phyloP scores from a whole-genome alignment of 1,140 invertebrate genomes.

The Zaprionus davidi region DNA sequence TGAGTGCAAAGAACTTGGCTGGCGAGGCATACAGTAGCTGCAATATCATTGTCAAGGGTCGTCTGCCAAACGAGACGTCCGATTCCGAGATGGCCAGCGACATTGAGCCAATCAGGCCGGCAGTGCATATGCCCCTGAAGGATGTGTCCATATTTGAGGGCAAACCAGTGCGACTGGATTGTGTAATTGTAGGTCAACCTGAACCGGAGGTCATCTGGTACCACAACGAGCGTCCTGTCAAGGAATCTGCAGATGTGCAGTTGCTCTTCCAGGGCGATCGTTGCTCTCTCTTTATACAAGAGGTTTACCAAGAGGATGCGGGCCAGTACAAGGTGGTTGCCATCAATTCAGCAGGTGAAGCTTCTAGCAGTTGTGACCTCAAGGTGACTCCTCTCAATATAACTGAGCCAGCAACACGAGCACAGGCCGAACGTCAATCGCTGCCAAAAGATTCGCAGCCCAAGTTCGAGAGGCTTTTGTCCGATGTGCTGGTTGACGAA shows the following conservation, averaged over 20 bases:
- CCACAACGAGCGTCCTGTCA: constrained; percentile 92
- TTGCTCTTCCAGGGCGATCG: constrained; percentile 92
- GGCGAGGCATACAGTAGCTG: constrained; percentile 88
- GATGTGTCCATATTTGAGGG: constrained; percentile 90
- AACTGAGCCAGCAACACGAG: constrained; percentile 70
- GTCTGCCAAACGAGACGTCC: constrained; percentile 89
- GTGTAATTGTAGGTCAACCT: constrained; percentile 92
- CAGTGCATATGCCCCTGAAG: constrained; percentile 89
- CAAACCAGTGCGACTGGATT: constrained; percentile 89
- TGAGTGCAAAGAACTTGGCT: constrained; percentile 87
- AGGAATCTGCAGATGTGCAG: constrained; percentile 92
- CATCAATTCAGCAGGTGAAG: constrained; percentile 91
- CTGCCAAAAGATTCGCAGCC: constrained; percentile 85
- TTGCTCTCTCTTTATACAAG: constrained; percentile 91
- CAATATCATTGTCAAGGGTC: constrained; percentile 89
- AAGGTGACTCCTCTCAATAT: constrained; percentile 84
- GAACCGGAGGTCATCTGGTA: constrained; percentile 96
- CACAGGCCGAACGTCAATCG: constrained; percentile 76
- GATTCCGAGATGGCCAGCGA: constrained; percentile 90
- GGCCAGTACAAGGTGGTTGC: constrained; percentile 93
- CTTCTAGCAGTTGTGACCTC: constrained; percentile 89
- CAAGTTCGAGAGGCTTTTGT: constrained; percentile 89
- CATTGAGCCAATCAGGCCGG: constrained; percentile 89
- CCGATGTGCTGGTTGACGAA: constrained; percentile 88
- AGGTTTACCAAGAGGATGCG: constrained; percentile 90